A percentile compares a stretch with the other conserved stretches of the same genome.
These are phyloP conservation scores for Rhincodon typus DNA, from an alignment of 2,797 vertebrate genomes.

Conservation along the genomic window DNA sequence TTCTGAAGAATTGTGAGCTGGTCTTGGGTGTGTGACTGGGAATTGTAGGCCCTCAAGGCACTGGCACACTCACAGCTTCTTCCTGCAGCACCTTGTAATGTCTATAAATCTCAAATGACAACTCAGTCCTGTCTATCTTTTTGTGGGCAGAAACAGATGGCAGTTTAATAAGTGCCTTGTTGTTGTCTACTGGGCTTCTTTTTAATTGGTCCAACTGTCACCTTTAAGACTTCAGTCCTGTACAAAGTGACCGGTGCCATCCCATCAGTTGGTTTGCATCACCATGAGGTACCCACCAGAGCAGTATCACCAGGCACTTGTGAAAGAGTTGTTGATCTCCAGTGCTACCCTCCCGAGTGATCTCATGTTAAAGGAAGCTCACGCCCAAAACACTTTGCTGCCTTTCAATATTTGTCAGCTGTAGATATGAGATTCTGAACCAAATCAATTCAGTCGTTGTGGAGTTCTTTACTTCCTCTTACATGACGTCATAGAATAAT, in stretches of 20 bases:
- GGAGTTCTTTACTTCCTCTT: not conserved
- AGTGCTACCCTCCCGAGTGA: not conserved
- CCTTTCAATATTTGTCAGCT: not conserved
- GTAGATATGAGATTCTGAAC: too few species aligned
- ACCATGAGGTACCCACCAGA: not conserved
- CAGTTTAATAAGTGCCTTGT: constrained; percentile 36
- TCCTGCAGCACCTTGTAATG: constrained; percentile 10
- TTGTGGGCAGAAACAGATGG: constrained; percentile 41
- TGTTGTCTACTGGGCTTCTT: not conserved
- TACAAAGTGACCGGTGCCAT: not conserved
- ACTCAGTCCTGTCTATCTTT: constrained; percentile 32
- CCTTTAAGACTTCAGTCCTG: too few species aligned
- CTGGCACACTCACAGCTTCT: not conserved
- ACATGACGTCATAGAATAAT: not conserved
- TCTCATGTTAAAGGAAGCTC: not conserved
- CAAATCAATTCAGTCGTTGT: not conserved
- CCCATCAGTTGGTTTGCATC: not conserved
- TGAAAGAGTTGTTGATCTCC: not conserved
- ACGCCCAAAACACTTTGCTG: not conserved
- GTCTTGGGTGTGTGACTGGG: constrained; percentile 28
- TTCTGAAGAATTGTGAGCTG: not conserved
- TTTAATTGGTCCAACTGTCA: not conserved
- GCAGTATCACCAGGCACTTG: not conserved
- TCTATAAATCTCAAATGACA: constrained; percentile 34
- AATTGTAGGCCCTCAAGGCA: constrained; percentile 24